phyloP scores from a whole-genome alignment of 2,888 invertebrate species.

The Hetaerina titia region DNA sequence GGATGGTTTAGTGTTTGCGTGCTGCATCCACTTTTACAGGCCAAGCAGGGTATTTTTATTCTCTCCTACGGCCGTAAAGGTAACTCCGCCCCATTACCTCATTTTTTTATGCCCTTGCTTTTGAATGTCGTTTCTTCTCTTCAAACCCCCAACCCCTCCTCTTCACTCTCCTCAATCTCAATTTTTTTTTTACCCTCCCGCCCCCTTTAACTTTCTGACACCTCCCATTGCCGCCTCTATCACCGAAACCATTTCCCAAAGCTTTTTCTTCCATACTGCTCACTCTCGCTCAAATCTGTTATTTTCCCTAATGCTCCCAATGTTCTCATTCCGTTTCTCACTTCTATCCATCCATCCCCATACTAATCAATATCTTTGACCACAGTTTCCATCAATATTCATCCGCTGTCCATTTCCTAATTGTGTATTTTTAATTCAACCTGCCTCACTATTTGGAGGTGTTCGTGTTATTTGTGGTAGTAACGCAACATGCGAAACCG shows the following conservation, averaged over 20 bases:
- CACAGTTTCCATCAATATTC: no score
- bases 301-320: neutral
- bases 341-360: no score
- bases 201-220: neutral
- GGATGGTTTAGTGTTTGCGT: constrained; percentile 58
- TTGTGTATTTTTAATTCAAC: neutral
- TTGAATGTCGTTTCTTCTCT: neutral
- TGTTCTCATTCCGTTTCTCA: neutral
- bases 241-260: neutral
- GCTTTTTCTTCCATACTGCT: neutral
- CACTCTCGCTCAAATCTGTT: neutral
- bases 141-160: no score
- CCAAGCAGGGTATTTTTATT: constrained; percentile 56
- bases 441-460: no score
- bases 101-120: constrained; percentile 55
- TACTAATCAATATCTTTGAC: no score
- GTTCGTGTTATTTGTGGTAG: no score
- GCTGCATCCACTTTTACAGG: constrained; percentile 63
- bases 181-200: neutral
- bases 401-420: neutral
- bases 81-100: constrained; percentile 65
- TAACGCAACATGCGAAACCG: no score
- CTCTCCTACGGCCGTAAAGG: constrained; percentile 38
- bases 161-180: neutral
- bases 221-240: neutral